Evolutionary conservation across 2,888 invertebrate genomes (phyloP).

Genomic region (Cylloceria caligata): DNA sequence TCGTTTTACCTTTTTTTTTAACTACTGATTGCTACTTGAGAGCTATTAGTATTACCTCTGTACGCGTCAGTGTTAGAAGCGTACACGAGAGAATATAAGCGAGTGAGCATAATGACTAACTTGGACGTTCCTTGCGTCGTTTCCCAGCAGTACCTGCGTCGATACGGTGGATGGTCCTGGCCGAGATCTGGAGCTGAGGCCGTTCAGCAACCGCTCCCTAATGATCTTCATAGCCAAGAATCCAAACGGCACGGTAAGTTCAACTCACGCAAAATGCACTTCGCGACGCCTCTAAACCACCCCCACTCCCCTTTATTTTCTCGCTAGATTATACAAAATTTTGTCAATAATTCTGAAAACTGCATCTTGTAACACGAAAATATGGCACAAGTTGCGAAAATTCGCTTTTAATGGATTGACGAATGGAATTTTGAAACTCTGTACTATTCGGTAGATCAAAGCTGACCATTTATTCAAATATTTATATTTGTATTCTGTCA

Average conservation of each 20-base stretch:
- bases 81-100: constrained; percentile 23
- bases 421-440: not conserved
- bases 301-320: not conserved
- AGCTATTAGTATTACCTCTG: constrained; percentile 16
- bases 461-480: not conserved
- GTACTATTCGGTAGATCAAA: not conserved
- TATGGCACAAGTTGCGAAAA: constrained; percentile 12
- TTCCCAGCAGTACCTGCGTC: constrained; percentile 79
- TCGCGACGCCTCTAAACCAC: constrained; percentile 38
- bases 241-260: constrained; percentile 82
- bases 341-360: not conserved
- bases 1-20: constrained; percentile 32
- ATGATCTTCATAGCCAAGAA: constrained; percentile 84
- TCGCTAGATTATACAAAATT: not conserved
- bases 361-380: constrained; percentile 11
- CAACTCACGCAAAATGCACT: constrained; percentile 51
- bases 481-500: not conserved
- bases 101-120: constrained; percentile 60
- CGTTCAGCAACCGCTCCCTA: constrained; percentile 83
- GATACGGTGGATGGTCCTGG: constrained; percentile 84
- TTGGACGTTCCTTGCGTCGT: constrained; percentile 55
- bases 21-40: not conserved
- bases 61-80: constrained; percentile 22
- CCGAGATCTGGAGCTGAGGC: constrained; percentile 84
- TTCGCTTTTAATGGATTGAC: not conserved